A percentile compares a stretch with the other conserved stretches of the same genome.
phyloP scores from a whole-genome alignment of 2,797 vertebrate species.

The Gymnothorax javanicus region DNA sequence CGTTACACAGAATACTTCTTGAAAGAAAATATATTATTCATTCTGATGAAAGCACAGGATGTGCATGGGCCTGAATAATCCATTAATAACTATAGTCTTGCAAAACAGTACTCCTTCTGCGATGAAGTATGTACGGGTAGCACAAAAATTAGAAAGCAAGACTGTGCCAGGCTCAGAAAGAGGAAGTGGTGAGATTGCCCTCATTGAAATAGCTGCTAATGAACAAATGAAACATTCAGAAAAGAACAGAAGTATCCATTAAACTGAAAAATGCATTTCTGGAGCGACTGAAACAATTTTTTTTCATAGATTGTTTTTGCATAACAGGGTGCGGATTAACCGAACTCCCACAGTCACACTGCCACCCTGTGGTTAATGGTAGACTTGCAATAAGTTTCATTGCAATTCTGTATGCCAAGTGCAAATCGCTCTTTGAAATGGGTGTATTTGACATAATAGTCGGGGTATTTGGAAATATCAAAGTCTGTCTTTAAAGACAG shows the following conservation, averaged over 20 bases:
- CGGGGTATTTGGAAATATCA: background rate
- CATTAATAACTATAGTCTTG: background rate
- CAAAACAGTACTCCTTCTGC: background rate
- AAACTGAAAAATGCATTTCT: conserved; percentile 24
- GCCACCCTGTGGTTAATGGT: conserved; percentile 42
- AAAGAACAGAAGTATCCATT: background rate
- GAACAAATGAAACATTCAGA: conserved; percentile 9
- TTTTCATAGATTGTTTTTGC: conserved; percentile 20
- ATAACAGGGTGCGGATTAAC: background rate
- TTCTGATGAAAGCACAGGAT: background rate
- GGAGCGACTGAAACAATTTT: conserved; percentile 31
- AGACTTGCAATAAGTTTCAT: background rate
- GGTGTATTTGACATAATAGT: background rate
- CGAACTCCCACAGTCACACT: conserved; percentile 25
- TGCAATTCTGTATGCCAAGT: background rate
- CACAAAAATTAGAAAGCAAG: background rate
- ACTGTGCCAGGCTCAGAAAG: background rate
- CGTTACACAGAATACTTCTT: conserved; percentile 4
- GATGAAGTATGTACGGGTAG: background rate
- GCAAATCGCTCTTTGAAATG: background rate
- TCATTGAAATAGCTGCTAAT: conserved; percentile 17
- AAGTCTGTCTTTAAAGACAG: background rate
- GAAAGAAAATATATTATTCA: background rate
- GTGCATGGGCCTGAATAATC: background rate
- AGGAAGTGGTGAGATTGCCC: background rate